phyloP scores from a whole-genome alignment of 2,113 vertebrate genomes.

The Hoplias malabaricus region DNA sequence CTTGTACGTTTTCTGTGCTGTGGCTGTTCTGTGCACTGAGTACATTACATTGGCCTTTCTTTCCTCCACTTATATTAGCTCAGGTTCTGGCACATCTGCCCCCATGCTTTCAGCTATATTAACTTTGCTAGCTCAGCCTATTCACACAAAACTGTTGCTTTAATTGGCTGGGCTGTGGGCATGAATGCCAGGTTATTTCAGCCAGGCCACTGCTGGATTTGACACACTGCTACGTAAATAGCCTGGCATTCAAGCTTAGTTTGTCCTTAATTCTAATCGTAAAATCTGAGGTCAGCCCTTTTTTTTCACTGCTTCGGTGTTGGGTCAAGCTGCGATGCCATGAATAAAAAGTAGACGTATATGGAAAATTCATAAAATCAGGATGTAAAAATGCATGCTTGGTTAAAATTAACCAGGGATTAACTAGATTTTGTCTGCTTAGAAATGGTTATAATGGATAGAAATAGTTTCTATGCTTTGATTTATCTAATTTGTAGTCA shows the following conservation, averaged over 20 bases:
- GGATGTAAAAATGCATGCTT: too few species aligned
- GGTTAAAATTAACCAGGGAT: too few species aligned
- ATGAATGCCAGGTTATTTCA: conserved; percentile 23
- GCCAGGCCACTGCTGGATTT: background rate
- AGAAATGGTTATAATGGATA: too few species aligned
- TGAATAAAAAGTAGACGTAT: background rate
- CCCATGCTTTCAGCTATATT: conserved; percentile 33
- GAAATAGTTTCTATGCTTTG: too few species aligned
- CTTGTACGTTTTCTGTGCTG: background rate
- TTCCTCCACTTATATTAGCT: background rate
- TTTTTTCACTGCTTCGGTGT: background rate
- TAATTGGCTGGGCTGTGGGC: background rate
- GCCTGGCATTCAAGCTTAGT: background rate
- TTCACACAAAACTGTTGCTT: conserved; percentile 11
- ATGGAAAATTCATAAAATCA: background rate
- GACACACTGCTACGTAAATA: conserved; percentile 9
- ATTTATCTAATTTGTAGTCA: too few species aligned
- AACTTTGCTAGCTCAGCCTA: conserved; percentile 25
- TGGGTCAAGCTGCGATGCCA: background rate
- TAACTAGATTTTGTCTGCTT: too few species aligned
- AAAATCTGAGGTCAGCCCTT: background rate
- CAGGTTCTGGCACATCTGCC: conserved; percentile 15
- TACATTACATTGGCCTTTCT: background rate
- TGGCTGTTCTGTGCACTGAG: background rate
- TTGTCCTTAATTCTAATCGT: background rate